Base-by-base conservation (phyloP, 2,113 vertebrate species). In the Dipodomys spectabilis region DNA sequence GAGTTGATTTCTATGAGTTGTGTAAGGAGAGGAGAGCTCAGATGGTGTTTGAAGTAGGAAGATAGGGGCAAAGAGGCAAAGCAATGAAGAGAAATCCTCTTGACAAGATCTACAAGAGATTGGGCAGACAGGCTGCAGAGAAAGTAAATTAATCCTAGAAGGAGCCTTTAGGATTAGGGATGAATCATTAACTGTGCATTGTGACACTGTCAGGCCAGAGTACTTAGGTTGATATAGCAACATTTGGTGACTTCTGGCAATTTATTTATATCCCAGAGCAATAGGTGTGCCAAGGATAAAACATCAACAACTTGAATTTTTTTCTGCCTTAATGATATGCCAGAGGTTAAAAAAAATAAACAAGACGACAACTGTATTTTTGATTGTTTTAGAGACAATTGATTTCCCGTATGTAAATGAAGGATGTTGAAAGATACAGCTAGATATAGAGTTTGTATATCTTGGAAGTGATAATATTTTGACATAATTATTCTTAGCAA, bases 141-240 rank as follows among this genome's bases (percentile, higher is more conserved):
- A 96, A 93, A 92, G 94, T 96, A 82, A 74, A 88, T 95, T 95
- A 94, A 85, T 92, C 90, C 87, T 80, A 8, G 84, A 94, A 95
- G 94, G 92, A 96, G 87, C 62, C 95, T 93, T 93, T 65, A 88
- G 94, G 97, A 93, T 97, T 96, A 96, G 30, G 25, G 80, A 86
- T 96, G 90, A 96, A 96, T 96, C 95, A 97, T 97, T 96, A 97
- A 97, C 96, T 90, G 62, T 68, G 64, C 71, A 83, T 86, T 97
- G 96, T 96, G 69, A 86, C 73, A 86, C 9, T 27, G 28, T 27
- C 89, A 87, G 65, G 67, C 87, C 57, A 35, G 6, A 53, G 28
- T 74, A 15, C 94, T 79, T 44, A 86, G 62, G 57, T 81, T 94
- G 91, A 39, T 78, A 30, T 79, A 87, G 82, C 77, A 88, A 67